Conservation (phyloP, 1,140 invertebrate species). For the Nasonia vitripennis region DNA sequence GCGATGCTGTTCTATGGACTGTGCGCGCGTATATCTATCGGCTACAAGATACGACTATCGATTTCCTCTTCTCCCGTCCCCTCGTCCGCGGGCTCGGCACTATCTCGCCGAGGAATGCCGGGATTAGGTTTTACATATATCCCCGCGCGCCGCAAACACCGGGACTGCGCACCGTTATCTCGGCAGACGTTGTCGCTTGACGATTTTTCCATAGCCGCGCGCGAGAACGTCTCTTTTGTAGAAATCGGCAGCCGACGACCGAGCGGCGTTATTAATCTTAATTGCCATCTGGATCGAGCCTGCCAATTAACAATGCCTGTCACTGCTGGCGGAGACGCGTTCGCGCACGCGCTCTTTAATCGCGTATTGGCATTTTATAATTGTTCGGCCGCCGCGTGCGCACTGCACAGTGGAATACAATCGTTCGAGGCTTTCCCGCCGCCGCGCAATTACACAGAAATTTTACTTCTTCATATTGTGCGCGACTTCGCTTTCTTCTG, state of each 20-base stretch:
- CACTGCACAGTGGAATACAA: not conserved
- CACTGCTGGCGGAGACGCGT: constrained; percentile 42
- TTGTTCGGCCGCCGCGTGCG: constrained; percentile 42
- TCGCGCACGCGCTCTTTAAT: constrained; percentile 17
- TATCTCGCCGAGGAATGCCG: not conserved
- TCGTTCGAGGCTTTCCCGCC: constrained; percentile 8
- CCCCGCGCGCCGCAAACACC: not conserved
- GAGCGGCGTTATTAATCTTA: constrained; percentile 62
- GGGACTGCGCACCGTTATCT: not conserved
- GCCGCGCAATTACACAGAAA: constrained; percentile 34
- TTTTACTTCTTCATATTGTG: constrained; percentile 33
- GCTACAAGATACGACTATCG: not conserved
- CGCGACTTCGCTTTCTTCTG: not conserved
- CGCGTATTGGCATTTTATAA: constrained; percentile 59
- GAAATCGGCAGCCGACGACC: no score
- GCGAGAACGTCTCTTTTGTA: no score
- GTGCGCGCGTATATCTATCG: not conserved
- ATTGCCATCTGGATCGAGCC: constrained; percentile 64
- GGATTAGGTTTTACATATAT: constrained; percentile 26
- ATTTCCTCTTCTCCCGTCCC: constrained; percentile 47
- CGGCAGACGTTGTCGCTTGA: no score
- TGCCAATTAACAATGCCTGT: constrained; percentile 68
- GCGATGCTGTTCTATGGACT: no score
- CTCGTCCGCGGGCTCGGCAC: constrained; percentile 4
- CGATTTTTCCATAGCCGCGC: no score